Conservation (phyloP, 2,797 vertebrate species). For the Tiaroga cobitis region DNA sequence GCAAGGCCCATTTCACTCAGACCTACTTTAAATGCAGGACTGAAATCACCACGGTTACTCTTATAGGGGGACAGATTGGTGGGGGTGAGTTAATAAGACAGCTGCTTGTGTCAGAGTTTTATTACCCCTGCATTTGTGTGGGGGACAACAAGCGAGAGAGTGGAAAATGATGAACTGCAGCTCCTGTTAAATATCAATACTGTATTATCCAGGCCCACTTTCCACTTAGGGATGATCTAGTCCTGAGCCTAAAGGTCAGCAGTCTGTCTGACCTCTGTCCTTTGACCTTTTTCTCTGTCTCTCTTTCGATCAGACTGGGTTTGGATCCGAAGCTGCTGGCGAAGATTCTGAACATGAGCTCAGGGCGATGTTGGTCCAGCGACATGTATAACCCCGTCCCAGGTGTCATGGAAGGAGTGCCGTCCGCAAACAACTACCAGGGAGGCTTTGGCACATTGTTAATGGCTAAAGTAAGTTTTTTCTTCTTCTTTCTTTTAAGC, state of each 20-base stretch:
- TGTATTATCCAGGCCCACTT: constrained; percentile 81
- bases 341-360: constrained; percentile 97
- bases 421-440: constrained; percentile 93
- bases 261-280: constrained; percentile 56
- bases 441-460: constrained; percentile 93
- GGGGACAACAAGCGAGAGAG: constrained; percentile 65
- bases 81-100: constrained; percentile 54
- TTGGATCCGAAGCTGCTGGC: constrained; percentile 95
- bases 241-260: constrained; percentile 70
- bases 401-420: constrained; percentile 97
- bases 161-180: constrained; percentile 89
- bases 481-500: neutral
- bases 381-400: constrained; percentile 96
- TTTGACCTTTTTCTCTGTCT: constrained; percentile 72
- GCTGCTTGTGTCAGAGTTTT: constrained; percentile 55
- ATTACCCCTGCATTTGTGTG: constrained; percentile 49
- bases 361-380: constrained; percentile 97
- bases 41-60: constrained; percentile 54
- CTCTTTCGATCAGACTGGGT: constrained; percentile 83
- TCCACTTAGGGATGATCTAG: constrained; percentile 76
- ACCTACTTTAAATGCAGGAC: constrained; percentile 45
- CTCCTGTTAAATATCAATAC: constrained; percentile 83
- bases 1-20: constrained; percentile 24
- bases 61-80: constrained; percentile 65
- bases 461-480: constrained; percentile 89